Base-by-base conservation (phyloP, 2,113 vertebrate species). In the Festucalex cinctus region DNA sequence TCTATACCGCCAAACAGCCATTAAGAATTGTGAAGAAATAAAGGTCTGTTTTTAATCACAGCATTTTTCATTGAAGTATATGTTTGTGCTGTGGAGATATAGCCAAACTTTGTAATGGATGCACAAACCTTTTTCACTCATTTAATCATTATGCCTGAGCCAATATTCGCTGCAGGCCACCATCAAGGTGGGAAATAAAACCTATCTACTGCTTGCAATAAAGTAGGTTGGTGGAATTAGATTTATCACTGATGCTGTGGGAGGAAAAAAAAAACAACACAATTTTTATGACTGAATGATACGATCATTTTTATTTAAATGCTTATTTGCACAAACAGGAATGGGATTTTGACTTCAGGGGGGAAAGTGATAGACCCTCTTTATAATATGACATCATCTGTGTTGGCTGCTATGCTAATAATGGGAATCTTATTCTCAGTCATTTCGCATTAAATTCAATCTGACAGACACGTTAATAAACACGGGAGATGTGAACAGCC, bases 401-500 rank as follows among this genome's bases (percentile, higher is more conserved):
- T 66, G 46, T 12, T 6, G 0, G 22, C 14, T 43, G 69, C 41
- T 35, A 58, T 22, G 9, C 35, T 51, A 57, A 49, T 56, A 60
- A 44, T 20, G 26, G 37, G 51, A 75, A 63, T 54, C n/a, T 2
- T 14, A 71, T 61, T 67, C 65, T 60, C 62, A 59, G 64, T 80
- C 59, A 70, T 36, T 16, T 68, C 32, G 44, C 28, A 20, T 71
- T 39, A 57, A 36, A 44, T 66, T 68, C 10, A 73, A 53, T 66
- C 65, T 71, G 65, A 83, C 75, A 78, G 73, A 70, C 53, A 66
- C 61, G 65, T 71, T 65, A 64, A 62, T 73, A 61, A 79, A 66
- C 71, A 48, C 19, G 7, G 44, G 46, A 69, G 63, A 49, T 65
- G 49, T 41, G 56, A 37, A 26, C 59, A 77, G 60, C 14, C 36